phyloP scores from a whole-genome alignment of 2,888 invertebrate genomes.

The Lissonota sp. region DNA sequence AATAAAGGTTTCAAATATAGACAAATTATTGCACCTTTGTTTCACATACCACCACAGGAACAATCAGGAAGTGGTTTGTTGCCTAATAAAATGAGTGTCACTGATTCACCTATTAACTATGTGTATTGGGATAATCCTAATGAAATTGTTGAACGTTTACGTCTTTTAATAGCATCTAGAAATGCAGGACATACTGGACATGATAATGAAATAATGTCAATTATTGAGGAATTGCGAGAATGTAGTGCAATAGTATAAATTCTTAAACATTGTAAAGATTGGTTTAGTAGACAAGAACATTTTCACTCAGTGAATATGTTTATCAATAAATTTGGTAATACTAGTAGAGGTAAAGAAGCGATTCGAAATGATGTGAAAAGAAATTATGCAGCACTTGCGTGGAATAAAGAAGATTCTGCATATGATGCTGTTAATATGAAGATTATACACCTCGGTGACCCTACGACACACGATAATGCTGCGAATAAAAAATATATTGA shows the following conservation, averaged over 20 bases:
- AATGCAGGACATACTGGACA: conserved; percentile 19
- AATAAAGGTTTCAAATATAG: not conserved
- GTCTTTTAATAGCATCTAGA: not conserved
- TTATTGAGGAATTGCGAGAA: conserved; percentile 26
- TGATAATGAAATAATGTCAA: conserved; percentile 29
- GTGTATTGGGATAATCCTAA: conserved; percentile 26
- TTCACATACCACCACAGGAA: not conserved
- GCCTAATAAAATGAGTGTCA: not conserved
- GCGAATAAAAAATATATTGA: not conserved
- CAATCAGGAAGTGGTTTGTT: not conserved
- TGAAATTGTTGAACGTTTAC: conserved; percentile 3
- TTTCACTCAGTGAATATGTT: not conserved
- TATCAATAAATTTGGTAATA: conserved; percentile 19
- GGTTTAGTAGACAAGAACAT: not conserved
- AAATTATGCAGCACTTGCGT: not conserved
- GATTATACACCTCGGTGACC: not conserved
- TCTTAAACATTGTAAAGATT: not conserved
- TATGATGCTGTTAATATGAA: not conserved
- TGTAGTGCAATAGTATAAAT: not conserved
- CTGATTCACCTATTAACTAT: not conserved
- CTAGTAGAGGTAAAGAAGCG: not conserved
- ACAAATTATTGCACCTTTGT: not conserved
- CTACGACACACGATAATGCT: not conserved
- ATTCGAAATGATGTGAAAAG: not conserved
- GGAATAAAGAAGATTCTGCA: not conserved